Conservation (phyloP, 2,113 vertebrate genomes). For the Forbesichthys agassizii region DNA sequence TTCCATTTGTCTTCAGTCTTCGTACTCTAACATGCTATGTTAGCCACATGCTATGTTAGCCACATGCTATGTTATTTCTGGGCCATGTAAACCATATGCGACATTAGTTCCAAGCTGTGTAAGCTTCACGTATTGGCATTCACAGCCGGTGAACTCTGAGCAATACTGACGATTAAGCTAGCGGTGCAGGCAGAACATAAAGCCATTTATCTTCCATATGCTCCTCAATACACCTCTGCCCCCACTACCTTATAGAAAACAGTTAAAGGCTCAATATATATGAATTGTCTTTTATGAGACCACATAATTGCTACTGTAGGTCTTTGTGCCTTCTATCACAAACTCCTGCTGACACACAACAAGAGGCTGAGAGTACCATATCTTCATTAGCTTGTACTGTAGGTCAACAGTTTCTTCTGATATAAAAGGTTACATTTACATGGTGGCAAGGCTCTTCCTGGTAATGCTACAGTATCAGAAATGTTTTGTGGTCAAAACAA, state of each 20-base stretch:
- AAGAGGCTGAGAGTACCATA: background rate
- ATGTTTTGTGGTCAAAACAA: too few relatives aligned
- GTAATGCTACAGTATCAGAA: too few relatives aligned
- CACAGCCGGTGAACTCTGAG: background rate
- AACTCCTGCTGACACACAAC: background rate
- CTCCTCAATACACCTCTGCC: background rate
- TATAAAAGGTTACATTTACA: too few relatives aligned
- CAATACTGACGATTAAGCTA: background rate
- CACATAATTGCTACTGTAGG: background rate
- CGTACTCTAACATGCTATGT: background rate
- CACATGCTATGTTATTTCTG: constrained; percentile 21
- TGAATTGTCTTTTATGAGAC: constrained; percentile 13
- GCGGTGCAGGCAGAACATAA: background rate
- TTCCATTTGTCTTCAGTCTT: background rate
- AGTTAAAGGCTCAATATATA: constrained; percentile 12
- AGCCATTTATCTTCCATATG: background rate
- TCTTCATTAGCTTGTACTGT: background rate
- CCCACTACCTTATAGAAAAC: constrained; percentile 8
- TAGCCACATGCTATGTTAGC: constrained; percentile 12
- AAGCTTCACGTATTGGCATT: constrained; percentile 1
- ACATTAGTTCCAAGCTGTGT: constrained; percentile 27
- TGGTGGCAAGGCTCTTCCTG: background rate
- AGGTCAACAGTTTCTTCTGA: background rate
- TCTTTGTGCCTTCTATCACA: background rate
- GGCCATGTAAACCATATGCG: constrained; percentile 27